These are phyloP conservation scores for Sminthurides aquaticus DNA, from an alignment of 2,888 invertebrate genomes.

Conservation along the genomic window DNA sequence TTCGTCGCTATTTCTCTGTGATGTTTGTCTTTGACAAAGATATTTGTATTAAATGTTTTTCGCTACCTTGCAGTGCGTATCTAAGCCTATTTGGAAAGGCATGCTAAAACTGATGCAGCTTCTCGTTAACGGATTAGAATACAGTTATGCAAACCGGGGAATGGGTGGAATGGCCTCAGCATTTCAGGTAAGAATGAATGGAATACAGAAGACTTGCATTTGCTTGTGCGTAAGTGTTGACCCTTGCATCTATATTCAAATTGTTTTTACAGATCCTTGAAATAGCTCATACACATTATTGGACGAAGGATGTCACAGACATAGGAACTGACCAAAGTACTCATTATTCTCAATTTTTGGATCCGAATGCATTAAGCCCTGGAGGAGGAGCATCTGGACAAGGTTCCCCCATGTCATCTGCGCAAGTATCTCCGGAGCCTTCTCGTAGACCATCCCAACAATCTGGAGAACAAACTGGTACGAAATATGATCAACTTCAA, in stretches of 20 bases:
- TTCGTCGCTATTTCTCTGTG: neutral
- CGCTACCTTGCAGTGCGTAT: conserved; percentile 61
- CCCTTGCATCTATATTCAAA: no score
- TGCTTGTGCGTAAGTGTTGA: no score
- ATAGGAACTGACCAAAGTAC: conserved; percentile 32
- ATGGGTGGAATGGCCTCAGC: conserved; percentile 96
- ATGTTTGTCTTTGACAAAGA: neutral
- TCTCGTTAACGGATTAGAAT: conserved; percentile 81
- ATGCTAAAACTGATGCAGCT: conserved; percentile 87
- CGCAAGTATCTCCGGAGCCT: conserved; percentile 41
- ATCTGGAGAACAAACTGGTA: conserved; percentile 36
- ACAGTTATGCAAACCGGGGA: conserved; percentile 85
- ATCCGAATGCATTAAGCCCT: conserved; percentile 40
- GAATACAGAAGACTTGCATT: neutral
- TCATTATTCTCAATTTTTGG: conserved; percentile 42
- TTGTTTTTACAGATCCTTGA: conserved; percentile 58
- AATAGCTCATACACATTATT: conserved; percentile 97
- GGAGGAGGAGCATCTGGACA: conserved; percentile 40
- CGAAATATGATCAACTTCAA: no score
- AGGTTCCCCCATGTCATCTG: conserved; percentile 41
- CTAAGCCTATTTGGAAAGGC: conserved; percentile 90
- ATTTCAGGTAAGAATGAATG: conserved; percentile 50
- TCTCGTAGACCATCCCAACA: conserved; percentile 41
- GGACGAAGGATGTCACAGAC: conserved; percentile 74
- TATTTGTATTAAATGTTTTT: conserved; percentile 18